Percentiles rank a stretch among this genome's conserved stretches.
Conservation (phyloP, 2,888 invertebrate species). For the Latrodectus hesperus region DNA sequence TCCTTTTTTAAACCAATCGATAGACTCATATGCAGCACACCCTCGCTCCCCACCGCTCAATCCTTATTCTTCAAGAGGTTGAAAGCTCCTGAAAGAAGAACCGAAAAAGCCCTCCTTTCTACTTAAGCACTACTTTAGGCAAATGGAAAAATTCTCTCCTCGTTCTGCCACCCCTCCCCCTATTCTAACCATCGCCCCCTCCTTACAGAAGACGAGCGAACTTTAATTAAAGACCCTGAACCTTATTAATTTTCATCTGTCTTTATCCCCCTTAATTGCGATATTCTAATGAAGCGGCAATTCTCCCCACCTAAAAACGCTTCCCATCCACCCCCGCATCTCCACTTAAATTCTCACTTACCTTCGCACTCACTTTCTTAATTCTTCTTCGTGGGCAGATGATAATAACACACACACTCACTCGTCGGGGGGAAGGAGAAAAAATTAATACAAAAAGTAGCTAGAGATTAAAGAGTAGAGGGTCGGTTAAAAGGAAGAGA, state of each 20-base stretch:
- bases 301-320: not conserved
- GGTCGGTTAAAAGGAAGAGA: slow-evolving; percentile 7
- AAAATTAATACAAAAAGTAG: slow-evolving; percentile 17
- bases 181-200: not conserved
- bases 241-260: slow-evolving; percentile 69
- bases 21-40: slow-evolving; percentile 37
- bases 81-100: slow-evolving; percentile 12
- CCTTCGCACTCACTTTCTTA: slow-evolving; percentile 12
- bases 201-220: slow-evolving; percentile 39
- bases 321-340: slow-evolving; percentile 12
- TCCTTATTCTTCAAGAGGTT: not conserved
- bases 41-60: not conserved
- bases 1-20: slow-evolving; percentile 66
- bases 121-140: slow-evolving; percentile 66
- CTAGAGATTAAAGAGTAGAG: slow-evolving; percentile 23
- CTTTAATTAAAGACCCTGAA: slow-evolving; percentile 67
- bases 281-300: slow-evolving; percentile 62
- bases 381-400: not conserved
- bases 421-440: not conserved
- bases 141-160: slow-evolving; percentile 58
- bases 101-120: slow-evolving; percentile 18
- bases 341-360: slow-evolving; percentile 66
- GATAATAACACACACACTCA: not conserved
- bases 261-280: slow-evolving; percentile 62
- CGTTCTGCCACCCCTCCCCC: slow-evolving; percentile 4